Evolutionary conservation across 2,888 invertebrate genomes (phyloP).

Genomic region (Fabriciana adippe): DNA sequence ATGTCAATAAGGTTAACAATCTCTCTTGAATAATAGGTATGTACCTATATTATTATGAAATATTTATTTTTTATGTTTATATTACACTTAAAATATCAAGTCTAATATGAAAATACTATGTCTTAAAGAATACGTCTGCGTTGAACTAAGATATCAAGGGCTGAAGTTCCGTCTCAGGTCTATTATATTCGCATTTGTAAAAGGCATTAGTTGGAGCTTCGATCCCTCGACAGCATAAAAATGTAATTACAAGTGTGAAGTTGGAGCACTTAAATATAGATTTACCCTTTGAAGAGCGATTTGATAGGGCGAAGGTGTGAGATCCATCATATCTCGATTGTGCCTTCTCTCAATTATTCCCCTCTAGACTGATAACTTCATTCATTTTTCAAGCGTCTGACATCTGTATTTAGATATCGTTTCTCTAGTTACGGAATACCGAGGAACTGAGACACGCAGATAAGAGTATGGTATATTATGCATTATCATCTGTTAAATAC

Average conservation of each 20-base stretch:
- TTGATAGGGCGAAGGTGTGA: slow-evolving; percentile 72
- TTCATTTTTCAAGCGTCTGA: slow-evolving; percentile 67
- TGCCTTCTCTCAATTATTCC: slow-evolving; percentile 71
- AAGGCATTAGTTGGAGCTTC: slow-evolving; percentile 59
- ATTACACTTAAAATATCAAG: background rate
- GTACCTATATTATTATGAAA: background rate
- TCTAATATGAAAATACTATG: background rate
- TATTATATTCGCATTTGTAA: slow-evolving; percentile 76
- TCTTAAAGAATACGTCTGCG: slow-evolving; percentile 8
- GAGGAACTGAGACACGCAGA: too few species aligned
- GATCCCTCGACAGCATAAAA: slow-evolving; percentile 70
- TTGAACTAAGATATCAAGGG: slow-evolving; percentile 40
- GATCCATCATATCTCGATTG: slow-evolving; percentile 78
- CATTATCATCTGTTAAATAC: background rate
- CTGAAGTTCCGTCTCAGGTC: slow-evolving; percentile 20
- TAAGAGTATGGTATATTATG: background rate
- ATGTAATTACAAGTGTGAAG: slow-evolving; percentile 75
- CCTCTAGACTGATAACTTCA: slow-evolving; percentile 66
- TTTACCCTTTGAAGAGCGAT: slow-evolving; percentile 77
- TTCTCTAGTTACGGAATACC: slow-evolving; percentile 31
- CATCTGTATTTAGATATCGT: slow-evolving; percentile 45
- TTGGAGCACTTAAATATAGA: slow-evolving; percentile 78
- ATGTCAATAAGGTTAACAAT: slow-evolving; percentile 30
- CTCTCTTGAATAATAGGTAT: slow-evolving; percentile 12
- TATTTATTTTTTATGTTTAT: too few species aligned